Evolutionary conservation across 92 coral and sea anemone genomes (phyloP).

Genomic region (Epizoanthus illoricatus): DNA sequence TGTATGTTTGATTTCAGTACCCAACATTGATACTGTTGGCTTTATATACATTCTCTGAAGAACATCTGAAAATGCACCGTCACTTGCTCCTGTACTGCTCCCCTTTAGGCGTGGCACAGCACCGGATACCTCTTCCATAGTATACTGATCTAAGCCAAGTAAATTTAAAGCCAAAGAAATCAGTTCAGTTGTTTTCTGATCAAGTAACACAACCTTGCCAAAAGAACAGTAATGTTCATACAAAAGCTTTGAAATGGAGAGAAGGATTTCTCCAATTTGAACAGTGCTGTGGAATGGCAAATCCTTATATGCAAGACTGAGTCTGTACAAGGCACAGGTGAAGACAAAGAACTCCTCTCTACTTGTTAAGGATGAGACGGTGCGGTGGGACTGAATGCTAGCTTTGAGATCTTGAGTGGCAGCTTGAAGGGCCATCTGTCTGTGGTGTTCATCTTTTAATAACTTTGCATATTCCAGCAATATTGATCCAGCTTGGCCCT

Average conservation of each 20-base stretch:
- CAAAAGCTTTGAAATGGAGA: constrained; percentile 54
- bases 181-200: constrained; percentile 41
- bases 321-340: constrained; percentile 73
- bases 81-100: background rate
- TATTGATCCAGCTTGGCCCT: constrained; percentile 88
- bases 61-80: background rate
- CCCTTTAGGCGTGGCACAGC: constrained; percentile 3
- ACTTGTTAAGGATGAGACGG: constrained; percentile 76
- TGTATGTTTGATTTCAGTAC: background rate
- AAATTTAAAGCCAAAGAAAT: constrained; percentile 44
- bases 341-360: constrained; percentile 84
- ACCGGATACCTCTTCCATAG: constrained; percentile 21
- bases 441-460: constrained; percentile 40
- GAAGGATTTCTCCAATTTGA: constrained; percentile 44
- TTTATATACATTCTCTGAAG: background rate
- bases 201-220: constrained; percentile 53
- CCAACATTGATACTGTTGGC: background rate
- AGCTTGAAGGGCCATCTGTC: constrained; percentile 49
- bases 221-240: constrained; percentile 87
- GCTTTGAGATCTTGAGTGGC: constrained; percentile 78
- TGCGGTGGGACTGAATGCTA: constrained; percentile 85
- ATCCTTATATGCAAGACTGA: constrained; percentile 56
- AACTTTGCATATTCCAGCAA: constrained; percentile 73
- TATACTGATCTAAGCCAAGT: constrained; percentile 58
- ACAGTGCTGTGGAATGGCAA: constrained; percentile 19